Base-by-base conservation (phyloP, 2,797 vertebrate genomes). In the Benthosema pterotum region DNA sequence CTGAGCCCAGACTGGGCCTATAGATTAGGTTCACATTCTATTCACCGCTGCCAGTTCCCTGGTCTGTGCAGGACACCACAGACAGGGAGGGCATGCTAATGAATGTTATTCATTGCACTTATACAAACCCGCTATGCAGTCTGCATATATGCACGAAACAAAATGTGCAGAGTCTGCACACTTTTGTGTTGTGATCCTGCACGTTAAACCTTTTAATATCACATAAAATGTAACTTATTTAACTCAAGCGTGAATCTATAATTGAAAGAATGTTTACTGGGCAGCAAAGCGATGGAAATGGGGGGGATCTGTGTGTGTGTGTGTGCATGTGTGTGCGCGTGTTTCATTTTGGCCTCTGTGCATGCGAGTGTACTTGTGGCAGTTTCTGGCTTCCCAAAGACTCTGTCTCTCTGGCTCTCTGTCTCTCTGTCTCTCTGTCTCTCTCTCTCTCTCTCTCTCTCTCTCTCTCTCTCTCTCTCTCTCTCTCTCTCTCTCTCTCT, bases 361-460 rank as follows among this genome's bases (percentile, higher is more conserved):
- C 28, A 48, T 16, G 48, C 45, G 49, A 28, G 47, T 48, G 46
- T 59, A 48, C n/a, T 17, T 42, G 54, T 50, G 55, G 55, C 47
- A 52, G 55, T 75, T 68, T 87, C 70, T 57, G 46, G 79, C 60
- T 75, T 84, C 79, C 76, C 55, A 69, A 76, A 56, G 75, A 9
- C 32, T 38, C 6, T 8, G 7, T 25, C 22, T 25, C 22, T 25
- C 22, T 25, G n/a, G n/a, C 22, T 25, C 22, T 25, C 22, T 25
- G 3, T 25, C 22, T 25, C 28, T 25, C 22, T 25, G 3, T 25
- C 22, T 25, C 22, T 25, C 22, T 25, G 3, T 25, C 22, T 25
- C 22, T 25, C 22, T 25, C 25, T 28, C 22, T 22, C 22, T 22
- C 22, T 38, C 32, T 38, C 32, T 38, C 32, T 9, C 32, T 38